phyloP scores from a whole-genome alignment of 2,113 vertebrate genomes.

The Atlantisia rogersi region DNA sequence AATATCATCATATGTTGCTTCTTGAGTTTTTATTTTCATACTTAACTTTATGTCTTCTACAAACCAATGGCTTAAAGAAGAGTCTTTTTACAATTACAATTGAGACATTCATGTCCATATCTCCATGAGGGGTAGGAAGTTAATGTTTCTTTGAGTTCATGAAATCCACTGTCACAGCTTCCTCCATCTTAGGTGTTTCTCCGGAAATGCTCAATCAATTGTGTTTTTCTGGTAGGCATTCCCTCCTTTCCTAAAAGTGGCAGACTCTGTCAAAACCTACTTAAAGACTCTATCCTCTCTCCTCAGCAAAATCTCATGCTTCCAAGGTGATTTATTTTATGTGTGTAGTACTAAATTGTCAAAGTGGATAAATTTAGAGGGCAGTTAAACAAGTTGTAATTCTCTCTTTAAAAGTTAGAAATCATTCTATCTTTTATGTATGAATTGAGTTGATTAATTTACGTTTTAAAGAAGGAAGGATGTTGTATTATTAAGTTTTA shows the following conservation, averaged over 20 bases:
- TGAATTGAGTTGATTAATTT: background rate
- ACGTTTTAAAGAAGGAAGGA: background rate
- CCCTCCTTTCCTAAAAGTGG: background rate
- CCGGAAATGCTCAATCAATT: background rate
- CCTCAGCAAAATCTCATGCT: background rate
- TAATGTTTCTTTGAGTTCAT: background rate
- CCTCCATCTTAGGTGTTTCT: background rate
- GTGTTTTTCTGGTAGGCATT: background rate
- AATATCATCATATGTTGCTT: background rate
- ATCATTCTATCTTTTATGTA: background rate
- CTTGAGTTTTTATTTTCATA: background rate
- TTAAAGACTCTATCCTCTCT: background rate
- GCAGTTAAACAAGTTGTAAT: background rate
- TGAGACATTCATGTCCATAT: background rate
- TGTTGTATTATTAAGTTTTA: background rate
- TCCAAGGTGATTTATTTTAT: background rate
- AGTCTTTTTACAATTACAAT: background rate
- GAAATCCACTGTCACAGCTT: background rate
- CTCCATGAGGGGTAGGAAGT: background rate
- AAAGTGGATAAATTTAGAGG: background rate
- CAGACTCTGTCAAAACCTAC: background rate
- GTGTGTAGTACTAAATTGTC: background rate
- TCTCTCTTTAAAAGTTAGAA: background rate
- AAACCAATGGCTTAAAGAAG: background rate
- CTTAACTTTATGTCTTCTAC: background rate